Evolutionary conservation across 2,888 invertebrate genomes (phyloP), one percentile per base, ranked within the genome.

Genomic region (Bombylius major): DNA sequence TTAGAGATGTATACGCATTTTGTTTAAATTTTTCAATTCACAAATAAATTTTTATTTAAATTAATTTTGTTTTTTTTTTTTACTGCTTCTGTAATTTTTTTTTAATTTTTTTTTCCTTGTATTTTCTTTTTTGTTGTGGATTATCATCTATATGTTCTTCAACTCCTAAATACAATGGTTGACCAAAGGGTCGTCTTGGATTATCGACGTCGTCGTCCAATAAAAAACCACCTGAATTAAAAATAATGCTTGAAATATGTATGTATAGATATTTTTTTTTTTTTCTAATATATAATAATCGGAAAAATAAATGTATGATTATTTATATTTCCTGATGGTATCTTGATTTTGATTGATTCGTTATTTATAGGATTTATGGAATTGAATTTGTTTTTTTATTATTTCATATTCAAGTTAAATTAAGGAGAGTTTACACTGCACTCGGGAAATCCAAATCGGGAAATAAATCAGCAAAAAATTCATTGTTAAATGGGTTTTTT

Each of bases 111-210:
- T 13, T 32, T 11, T 32, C 12, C 31, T 47, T 23, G 8, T 23
- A 5, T 23, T 32, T 56, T 59, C 58, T 61, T 58, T 62, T 65
- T 61, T 62, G 57, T 59, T 58, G 61, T 61, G 60, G 60, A 56
- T 56, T 60, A 60, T 62, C 59, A 53, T 60, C 63, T 45, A 59
- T 56, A 55, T 59, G 55, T 65, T 78, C 77, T 68, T 79, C 78
- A 65, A 78, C 78, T 51, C 77, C 72, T 72, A 84, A 79, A 79
- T 86, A 84, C 73, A 89, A 78, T 59, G 89, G 89, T 72, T 89
- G 87, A 69, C 89, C 89, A 70, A 86, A 86, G 60, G 86, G 83
- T 73, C 86, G 79, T 65, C 81, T 80, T 64, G 80, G 63, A 56
- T 67, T 68, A 42, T 67, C 62, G 46, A 65, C 63, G 52, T 64